Percentiles rank a stretch among this genome's conserved stretches.
Evolutionary conservation across 2,888 invertebrate species (phyloP).

Genomic region (Hirtodrosophila trivittata): DNA sequence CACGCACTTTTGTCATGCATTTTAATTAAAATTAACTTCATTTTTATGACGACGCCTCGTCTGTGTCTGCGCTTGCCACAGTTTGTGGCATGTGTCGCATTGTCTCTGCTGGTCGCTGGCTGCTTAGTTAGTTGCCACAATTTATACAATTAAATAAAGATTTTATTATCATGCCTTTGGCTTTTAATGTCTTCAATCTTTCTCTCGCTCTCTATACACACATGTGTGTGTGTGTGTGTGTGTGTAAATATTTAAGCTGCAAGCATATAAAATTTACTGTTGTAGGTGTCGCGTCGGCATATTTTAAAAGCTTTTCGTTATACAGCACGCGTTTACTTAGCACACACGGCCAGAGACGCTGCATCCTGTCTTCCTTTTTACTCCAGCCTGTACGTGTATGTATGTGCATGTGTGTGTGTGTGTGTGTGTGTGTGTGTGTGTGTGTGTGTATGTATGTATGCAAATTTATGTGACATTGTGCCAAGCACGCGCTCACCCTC

Average conservation of each 20-base stretch:
- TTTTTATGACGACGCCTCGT: conserved; percentile 66
- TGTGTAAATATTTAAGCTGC: conserved; percentile 80
- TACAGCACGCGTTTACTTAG: conserved; percentile 71
- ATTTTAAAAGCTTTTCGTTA: conserved; percentile 81
- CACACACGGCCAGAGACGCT: conserved; percentile 35
- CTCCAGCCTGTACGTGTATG: conserved; percentile 1
- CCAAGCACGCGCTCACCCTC: conserved; percentile 70
- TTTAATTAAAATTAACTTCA: conserved; percentile 79
- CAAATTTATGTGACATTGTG: conserved; percentile 72
- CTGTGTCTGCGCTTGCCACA: background rate
- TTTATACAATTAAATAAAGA: conserved; percentile 79
- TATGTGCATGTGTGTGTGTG: background rate
- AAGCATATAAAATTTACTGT: conserved; percentile 73
- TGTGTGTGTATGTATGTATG: conserved; percentile 46
- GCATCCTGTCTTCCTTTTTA: conserved; percentile 28
- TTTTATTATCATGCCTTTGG: conserved; percentile 73
- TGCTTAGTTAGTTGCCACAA: conserved; percentile 66
- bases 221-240: conserved; percentile 5
- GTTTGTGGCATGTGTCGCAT: conserved; percentile 47
- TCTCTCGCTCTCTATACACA: conserved; percentile 17
- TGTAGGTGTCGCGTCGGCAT: conserved; percentile 81
- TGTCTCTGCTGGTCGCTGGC: conserved; percentile 38
- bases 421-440: conserved; percentile 13
- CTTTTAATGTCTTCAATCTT: conserved; percentile 56
- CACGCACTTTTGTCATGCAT: conserved; percentile 72